A percentile compares a stretch with the other conserved stretches of the same genome.
Conservation (phyloP, 2,888 invertebrate species). For the Eristalinus sepulchralis region DNA sequence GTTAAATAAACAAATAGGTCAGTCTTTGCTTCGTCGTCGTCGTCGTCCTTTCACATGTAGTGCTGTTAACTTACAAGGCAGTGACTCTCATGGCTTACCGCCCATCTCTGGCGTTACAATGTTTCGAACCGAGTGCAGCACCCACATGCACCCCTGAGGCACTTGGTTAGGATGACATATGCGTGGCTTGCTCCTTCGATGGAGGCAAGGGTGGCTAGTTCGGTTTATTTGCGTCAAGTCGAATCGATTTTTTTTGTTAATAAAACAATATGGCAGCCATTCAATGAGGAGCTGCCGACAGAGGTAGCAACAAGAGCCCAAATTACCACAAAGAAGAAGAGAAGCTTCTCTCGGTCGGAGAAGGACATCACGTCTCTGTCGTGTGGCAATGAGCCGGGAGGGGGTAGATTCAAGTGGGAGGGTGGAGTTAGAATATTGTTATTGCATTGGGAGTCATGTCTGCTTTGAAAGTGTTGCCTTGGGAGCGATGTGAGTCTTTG, state of each 20-base stretch:
- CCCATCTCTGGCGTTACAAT: slow-evolving; percentile 11
- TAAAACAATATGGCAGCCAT: slow-evolving; percentile 45
- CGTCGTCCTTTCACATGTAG: background rate
- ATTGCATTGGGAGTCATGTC: background rate
- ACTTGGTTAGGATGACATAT: slow-evolving; percentile 22
- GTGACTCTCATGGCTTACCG: background rate
- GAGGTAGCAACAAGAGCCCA: too few relatives aligned
- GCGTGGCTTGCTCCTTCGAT: slow-evolving; percentile 9
- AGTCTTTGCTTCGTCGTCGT: slow-evolving; percentile 30
- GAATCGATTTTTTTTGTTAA: slow-evolving; percentile 57
- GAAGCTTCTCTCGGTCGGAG: background rate
- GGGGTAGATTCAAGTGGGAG: too few relatives aligned
- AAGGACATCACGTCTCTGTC: background rate
- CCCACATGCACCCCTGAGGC: background rate
- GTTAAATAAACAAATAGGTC: slow-evolving; percentile 58
- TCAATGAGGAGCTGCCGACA: background rate
- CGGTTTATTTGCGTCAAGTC: slow-evolving; percentile 48
- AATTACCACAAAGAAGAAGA: background rate
- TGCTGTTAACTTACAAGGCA: slow-evolving; percentile 10
- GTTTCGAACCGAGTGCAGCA: background rate
- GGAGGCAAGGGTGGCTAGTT: slow-evolving; percentile 9
- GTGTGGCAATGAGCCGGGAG: too few relatives aligned
- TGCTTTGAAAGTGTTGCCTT: background rate
- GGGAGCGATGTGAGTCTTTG: too few relatives aligned
- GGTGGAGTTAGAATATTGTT: background rate